Percentiles rank a stretch among this genome's conserved stretches.
phyloP scores from a whole-genome alignment of 2,888 invertebrate genomes.

The Chrysomela aeneicollis region DNA sequence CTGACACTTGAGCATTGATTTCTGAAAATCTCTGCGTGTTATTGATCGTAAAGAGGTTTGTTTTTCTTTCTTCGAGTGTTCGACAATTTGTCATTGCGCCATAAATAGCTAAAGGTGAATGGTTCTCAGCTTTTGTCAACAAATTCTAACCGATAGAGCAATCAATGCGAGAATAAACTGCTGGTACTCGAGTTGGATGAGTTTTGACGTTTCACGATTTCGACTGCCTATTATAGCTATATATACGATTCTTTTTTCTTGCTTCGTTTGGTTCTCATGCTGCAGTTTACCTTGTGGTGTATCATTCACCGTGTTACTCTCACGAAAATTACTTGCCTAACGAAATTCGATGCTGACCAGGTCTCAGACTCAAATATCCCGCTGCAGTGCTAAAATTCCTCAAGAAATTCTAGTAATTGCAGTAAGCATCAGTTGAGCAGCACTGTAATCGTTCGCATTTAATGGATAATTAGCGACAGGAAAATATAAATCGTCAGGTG shows the following conservation, averaged over 20 bases:
- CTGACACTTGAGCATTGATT: neutral
- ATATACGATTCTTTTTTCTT: too few relatives aligned
- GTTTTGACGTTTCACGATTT: too few relatives aligned
- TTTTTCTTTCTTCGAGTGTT: neutral
- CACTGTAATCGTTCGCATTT: slow-evolving; percentile 23
- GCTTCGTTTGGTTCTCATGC: too few relatives aligned
- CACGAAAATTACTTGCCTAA: neutral
- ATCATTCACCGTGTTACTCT: neutral
- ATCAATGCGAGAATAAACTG: neutral
- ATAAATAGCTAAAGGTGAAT: slow-evolving; percentile 3
- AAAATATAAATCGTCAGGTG: slow-evolving; percentile 37
- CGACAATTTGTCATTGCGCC: neutral
- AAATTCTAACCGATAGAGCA: neutral
- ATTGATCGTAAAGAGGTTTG: neutral
- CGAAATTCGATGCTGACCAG: neutral
- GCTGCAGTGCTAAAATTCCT: neutral
- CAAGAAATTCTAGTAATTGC: slow-evolving; percentile 19
- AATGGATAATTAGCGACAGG: slow-evolving; percentile 34
- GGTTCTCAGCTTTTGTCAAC: neutral
- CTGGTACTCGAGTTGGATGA: too few relatives aligned
- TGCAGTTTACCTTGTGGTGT: too few relatives aligned
- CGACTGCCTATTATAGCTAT: too few relatives aligned
- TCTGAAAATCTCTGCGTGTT: neutral
- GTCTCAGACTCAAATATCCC: neutral
- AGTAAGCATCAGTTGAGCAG: neutral